Conservation (phyloP, 2,888 invertebrate genomes). For the Campaea margaritaria region DNA sequence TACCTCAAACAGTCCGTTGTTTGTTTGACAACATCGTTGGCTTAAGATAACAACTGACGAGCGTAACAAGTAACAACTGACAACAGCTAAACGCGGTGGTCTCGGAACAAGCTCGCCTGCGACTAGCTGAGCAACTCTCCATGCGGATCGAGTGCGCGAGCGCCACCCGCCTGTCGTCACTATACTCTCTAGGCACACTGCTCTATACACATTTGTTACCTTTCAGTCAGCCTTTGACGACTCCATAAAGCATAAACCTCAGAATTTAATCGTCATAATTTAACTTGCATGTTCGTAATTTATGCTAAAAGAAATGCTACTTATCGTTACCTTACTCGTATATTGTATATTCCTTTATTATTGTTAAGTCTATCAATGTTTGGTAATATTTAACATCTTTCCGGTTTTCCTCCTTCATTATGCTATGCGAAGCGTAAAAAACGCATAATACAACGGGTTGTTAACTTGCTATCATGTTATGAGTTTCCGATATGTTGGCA, state of each 20-base stretch:
- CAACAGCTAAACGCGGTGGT: conserved; percentile 44
- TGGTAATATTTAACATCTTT: background rate
- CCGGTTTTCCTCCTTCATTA: conserved; percentile 4
- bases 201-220: background rate
- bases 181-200: conserved; percentile 5
- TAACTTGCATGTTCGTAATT: too few relatives aligned
- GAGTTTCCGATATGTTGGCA: conserved; percentile 5
- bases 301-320: too few relatives aligned
- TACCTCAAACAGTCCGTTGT: conserved; percentile 50
- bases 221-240: background rate
- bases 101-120: conserved; percentile 26
- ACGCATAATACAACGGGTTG: background rate
- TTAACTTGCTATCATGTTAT: background rate
- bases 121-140: conserved; percentile 10
- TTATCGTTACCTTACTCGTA: too few relatives aligned
- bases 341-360: too few relatives aligned
- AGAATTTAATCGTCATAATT: too few relatives aligned
- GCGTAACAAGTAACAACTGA: conserved; percentile 10
- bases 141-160: conserved; percentile 32
- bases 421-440: conserved; percentile 8
- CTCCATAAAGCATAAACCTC: background rate
- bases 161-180: conserved; percentile 24
- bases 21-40: conserved; percentile 48
- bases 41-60: conserved; percentile 38
- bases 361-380: too few relatives aligned